Evolutionary conservation across 2,888 invertebrate species (phyloP), one percentile per base, ranked within the genome.

Genomic region (Acrobasis suavella): DNA sequence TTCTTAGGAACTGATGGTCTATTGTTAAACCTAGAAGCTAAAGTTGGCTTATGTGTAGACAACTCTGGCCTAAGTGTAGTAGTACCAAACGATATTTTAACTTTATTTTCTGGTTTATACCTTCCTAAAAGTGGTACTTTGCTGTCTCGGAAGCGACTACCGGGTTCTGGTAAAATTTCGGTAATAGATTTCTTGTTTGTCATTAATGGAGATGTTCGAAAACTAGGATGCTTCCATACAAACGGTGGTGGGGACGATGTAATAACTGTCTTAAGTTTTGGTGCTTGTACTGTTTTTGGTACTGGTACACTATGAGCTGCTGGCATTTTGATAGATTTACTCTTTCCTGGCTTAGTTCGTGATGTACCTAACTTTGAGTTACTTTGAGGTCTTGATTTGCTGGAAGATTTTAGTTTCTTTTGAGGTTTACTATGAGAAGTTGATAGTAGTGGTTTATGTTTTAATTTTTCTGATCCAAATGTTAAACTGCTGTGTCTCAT

Each of bases 51-150:
- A 7, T 17, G 42, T 50, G n/a, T 62, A 16, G 58, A 16, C 1
- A 32, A 56, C 10, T 55, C 60, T 9, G 73, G 69, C 16, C 22
- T 63, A 8, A 66, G 39, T 58, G 75, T 75, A 0, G 75, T 72
- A 9, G 73, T 65, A 69, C 56, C 56, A 8, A 83, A 77, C 3
- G 79, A 72, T 37, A 83, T 77, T 64, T 75, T 80, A 15, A 80
- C 69, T 66, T 77, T 80, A 63, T 65, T 80, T 49, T 71, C 70
- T 9, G 64, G 9, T 72, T 68, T 52, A 69, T 61, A 55, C 65
- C 71, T 72, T 56, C 64, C 69, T 22, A 74, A 63, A 8, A 66
- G 39, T 7, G 73, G 66, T 50, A 50, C 66, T 49, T 67, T 37
- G 72, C 68, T 66, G 32, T 62, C 49, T 50, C 54, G 46, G 50